Base-by-base conservation (phyloP, 2,797 vertebrate species). In the Dendrocincla fuliginosa region DNA sequence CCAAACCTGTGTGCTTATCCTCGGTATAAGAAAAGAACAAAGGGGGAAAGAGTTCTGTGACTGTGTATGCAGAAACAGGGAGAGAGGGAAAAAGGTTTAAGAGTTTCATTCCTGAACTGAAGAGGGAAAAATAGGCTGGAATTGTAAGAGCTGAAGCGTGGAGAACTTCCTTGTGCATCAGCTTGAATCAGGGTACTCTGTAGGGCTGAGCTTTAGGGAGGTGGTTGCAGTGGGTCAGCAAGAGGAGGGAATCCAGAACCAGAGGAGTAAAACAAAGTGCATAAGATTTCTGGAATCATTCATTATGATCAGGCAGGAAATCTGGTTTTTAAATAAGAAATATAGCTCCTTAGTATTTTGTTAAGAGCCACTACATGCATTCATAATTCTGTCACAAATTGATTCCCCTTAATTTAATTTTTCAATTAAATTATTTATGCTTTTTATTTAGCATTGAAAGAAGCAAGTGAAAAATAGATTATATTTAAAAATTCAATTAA, bases 381-480 rank as follows among this genome's bases (percentile, higher is more conserved):
- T 84, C 60, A 84, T 64, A 89, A 53, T 87, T 71, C 61, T 94
- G 65, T 90, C 79, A 69, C 69, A 86, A 84, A 95, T 80, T 85
- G 49, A 85, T 89, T 91, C 9, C 55, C 55, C 57, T 81, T 93
- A 80, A 94, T 94, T 95, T 90, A 78, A 80, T 75, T 94, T 90
- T 87, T 82, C 47, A 82, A 39, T 93, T 77, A 83, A 65, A 60
- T 71, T 78, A 85, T 91, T 95, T 91, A 57, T 77, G 68, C 33
- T 81, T 94, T 71, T 87, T 93, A 69, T 94, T 93, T 93, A 81
- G 11, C 49, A 71, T 46, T 93, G 32, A 28, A 91, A 91, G 50
- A 84, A 91, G 50, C 17, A 94, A 93, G 13, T 22, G 25, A 25
- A 41, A 87, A 84, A 93, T 52, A 79, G 32, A 65, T 79, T 80